Percentiles rank a stretch among this genome's conserved stretches.
These are phyloP conservation scores for Accipiter cooperii DNA, from an alignment of 2,113 vertebrate genomes.

Conservation along the genomic window DNA sequence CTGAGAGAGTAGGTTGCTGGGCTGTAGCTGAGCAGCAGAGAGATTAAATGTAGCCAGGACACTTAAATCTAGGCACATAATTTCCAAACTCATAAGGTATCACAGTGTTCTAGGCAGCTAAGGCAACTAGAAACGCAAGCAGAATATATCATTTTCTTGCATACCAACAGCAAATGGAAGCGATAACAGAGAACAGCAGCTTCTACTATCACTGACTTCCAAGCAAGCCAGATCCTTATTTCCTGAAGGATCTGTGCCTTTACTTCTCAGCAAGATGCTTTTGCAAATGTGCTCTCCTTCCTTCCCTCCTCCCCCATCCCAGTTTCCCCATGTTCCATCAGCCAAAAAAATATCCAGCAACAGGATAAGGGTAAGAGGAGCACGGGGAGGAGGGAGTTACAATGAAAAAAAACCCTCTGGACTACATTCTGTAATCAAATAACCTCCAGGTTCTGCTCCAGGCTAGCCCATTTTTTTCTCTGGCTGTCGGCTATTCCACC, in stretches of 20 bases:
- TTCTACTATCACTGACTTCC: not conserved
- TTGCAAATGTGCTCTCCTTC: not conserved
- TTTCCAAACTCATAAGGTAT: not conserved
- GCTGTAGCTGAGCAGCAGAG: conserved; percentile 27
- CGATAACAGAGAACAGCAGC: fast-evolving
- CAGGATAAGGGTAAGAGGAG: not conserved
- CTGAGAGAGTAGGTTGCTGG: not conserved
- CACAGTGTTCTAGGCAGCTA: not conserved
- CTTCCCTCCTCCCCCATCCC: not conserved
- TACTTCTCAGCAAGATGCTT: not conserved
- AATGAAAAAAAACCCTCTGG: not conserved
- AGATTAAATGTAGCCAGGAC: not conserved
- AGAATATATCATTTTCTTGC: not conserved
- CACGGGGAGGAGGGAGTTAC: not conserved
- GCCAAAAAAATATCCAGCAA: conserved; percentile 13
- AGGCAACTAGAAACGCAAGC: not conserved
- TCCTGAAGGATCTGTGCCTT: not conserved
- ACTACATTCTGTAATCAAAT: conserved; percentile 9
- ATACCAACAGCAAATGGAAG: not conserved
- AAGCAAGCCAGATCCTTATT: not conserved
- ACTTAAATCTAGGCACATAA: not conserved
- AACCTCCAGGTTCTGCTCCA: conserved; percentile 40
- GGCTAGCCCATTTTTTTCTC: not conserved
- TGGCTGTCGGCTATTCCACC: not conserved
- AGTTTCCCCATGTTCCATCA: not conserved